Percentiles rank a stretch among this genome's conserved stretches.
Conservation (phyloP, 2,888 invertebrate genomes). For the Tipula helvola region DNA sequence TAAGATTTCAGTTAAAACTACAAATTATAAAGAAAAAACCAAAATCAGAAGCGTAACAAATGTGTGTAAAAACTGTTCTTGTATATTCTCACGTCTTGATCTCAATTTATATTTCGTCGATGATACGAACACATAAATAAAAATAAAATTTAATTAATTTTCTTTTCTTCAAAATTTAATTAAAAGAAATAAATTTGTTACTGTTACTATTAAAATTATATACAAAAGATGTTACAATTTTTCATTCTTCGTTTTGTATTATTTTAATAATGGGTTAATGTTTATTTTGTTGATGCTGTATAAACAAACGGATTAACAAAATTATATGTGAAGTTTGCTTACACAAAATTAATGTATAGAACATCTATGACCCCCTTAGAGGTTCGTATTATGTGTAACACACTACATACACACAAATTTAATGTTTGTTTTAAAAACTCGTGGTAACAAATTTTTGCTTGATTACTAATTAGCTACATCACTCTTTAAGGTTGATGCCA, state of each 20-base stretch:
- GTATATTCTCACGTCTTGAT: not conserved
- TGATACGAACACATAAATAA: not conserved
- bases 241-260: not conserved
- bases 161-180: not conserved
- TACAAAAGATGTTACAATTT: not conserved
- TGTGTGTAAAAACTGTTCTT: not conserved
- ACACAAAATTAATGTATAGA: not conserved
- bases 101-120: not conserved
- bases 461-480: no score
- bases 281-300: not conserved
- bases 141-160: not conserved
- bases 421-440: no score
- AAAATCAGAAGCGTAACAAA: not conserved
- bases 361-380: not conserved
- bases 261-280: not conserved
- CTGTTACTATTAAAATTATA: not conserved
- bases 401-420: no score
- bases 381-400: no score
- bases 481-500: no score
- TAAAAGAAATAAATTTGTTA: not conserved
- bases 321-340: not conserved
- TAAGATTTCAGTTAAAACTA: not conserved
- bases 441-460: no score
- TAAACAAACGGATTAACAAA: not conserved
- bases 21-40: not conserved